These are phyloP conservation scores for Cyrtonyx montezumae DNA, from an alignment of 2,113 vertebrate genomes.

Conservation along the genomic window DNA sequence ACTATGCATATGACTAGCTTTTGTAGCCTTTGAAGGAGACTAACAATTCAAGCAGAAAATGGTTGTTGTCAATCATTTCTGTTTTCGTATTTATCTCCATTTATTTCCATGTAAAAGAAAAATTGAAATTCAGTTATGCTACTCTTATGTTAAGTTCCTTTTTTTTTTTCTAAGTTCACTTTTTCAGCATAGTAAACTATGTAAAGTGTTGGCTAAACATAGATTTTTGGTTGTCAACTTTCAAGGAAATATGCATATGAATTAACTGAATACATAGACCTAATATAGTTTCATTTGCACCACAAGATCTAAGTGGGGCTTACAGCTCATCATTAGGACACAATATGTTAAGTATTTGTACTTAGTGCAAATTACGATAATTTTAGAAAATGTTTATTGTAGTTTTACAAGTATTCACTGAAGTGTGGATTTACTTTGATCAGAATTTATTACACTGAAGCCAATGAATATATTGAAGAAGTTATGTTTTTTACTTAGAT, in stretches of 20 bases:
- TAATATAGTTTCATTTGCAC: background rate
- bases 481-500: background rate
- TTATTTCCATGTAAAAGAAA: background rate
- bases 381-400: background rate
- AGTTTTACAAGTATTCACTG: background rate
- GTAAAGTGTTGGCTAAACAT: background rate
- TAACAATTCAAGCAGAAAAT: conserved; percentile 9
- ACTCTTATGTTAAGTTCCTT: background rate
- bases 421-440: background rate
- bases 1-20: background rate
- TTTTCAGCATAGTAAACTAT: background rate
- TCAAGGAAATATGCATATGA: background rate
- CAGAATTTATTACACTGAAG: background rate
- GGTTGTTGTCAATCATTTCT: background rate
- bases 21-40: background rate
- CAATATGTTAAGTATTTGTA: background rate
- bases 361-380: background rate
- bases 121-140: background rate
- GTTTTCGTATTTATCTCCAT: background rate
- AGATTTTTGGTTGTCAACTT: background rate
- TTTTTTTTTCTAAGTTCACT: background rate
- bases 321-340: background rate
- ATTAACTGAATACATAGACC: background rate
- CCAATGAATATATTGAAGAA: background rate
- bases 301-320: background rate